A percentile compares a stretch with the other conserved stretches of the same genome.
These are phyloP conservation scores for Scrobipalpa costella DNA, from an alignment of 2,888 invertebrate species.

Conservation along the genomic window DNA sequence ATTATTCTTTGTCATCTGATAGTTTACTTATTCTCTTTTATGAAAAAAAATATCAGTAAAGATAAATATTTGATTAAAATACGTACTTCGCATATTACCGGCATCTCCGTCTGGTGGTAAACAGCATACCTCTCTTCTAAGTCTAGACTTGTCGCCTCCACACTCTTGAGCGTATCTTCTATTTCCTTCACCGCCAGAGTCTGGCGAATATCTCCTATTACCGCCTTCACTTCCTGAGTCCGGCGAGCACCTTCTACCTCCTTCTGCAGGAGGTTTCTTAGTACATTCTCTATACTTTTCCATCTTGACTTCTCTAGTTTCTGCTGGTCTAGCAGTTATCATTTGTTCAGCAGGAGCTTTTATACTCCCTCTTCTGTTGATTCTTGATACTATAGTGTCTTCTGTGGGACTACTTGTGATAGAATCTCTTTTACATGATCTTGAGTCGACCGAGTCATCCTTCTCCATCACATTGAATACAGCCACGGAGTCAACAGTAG, in stretches of 20 bases:
- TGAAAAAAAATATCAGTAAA: too few species aligned
- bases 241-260: not conserved
- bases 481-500: not conserved
- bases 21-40: too few species aligned
- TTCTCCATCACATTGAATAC: not conserved
- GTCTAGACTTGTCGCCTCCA: not conserved
- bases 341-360: not conserved
- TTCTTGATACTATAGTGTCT: not conserved
- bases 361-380: not conserved
- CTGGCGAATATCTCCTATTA: not conserved
- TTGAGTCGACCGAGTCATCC: not conserved
- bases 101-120: not conserved
- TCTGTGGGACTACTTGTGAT: not conserved
- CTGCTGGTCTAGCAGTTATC: not conserved
- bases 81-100: not conserved
- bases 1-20: too few species aligned
- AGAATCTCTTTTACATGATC: not conserved
- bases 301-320: not conserved
- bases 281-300: not conserved
- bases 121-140: not conserved
- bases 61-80: not conserved
- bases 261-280: not conserved
- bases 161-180: not conserved
- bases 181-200: not conserved
- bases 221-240: not conserved